Conservation (phyloP, 64 coral and sea anemone species). For the Hydrozoanthus tunicans region DNA sequence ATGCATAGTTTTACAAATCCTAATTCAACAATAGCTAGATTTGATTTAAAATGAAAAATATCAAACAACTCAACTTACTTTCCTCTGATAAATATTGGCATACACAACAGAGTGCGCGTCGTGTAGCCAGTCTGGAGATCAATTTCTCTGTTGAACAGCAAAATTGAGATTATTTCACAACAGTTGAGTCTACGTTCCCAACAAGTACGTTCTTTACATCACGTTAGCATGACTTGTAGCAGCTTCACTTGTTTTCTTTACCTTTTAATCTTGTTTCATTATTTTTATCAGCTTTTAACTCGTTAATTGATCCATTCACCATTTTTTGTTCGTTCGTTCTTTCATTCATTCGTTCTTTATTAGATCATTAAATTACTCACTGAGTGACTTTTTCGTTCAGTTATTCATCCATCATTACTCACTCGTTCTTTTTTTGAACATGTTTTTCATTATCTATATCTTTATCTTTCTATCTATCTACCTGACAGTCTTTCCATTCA, state of each 20-base stretch:
- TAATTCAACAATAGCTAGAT: not conserved
- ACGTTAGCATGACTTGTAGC: not conserved
- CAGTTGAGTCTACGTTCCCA: not conserved
- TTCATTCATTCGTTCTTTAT: no score
- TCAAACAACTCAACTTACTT: constrained; percentile 62
- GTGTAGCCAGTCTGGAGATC: constrained; percentile 98
- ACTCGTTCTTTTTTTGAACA: no score
- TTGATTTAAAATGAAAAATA: not conserved
- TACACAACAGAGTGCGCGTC: constrained; percentile 90
- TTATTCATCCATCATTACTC: not conserved
- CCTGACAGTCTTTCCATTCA: not conserved
- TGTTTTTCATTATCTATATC: no score
- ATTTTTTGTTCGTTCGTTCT: not conserved
- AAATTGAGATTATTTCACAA: not conserved
- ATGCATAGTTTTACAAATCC: no score
- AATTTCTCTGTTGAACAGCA: constrained; percentile 74
- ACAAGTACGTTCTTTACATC: not conserved
- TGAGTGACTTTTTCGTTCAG: not conserved
- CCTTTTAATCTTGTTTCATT: not conserved
- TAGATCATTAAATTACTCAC: no score
- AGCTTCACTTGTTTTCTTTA: not conserved
- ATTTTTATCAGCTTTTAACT: not conserved
- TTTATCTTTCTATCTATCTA: no score
- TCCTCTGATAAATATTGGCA: constrained; percentile 99
- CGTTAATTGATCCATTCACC: not conserved